Evolutionary conservation across 1,140 invertebrate genomes (phyloP), one percentile per base, ranked within the genome.

Genomic region (Zelostemma sp.): DNA sequence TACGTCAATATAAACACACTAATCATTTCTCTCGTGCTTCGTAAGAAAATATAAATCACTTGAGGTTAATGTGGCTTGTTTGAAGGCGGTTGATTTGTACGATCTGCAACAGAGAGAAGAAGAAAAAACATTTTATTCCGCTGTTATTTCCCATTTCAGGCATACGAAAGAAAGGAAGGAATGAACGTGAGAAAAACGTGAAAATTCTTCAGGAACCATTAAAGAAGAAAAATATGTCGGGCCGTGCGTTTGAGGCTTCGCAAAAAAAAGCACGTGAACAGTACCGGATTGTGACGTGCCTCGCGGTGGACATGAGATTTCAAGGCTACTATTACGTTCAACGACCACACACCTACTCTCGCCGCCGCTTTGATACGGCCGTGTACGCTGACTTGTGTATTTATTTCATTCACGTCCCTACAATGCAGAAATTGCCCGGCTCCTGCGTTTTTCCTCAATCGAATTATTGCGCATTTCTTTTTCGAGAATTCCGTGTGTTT

Each of bases 41-140:
- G 81, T 85, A 85, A 82, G 83, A 86, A 86, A 86, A 86, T 86
- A 86, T 80, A 86, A 85, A 85, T 86, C 84, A 85, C 83, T 86
- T 85, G 84, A 85, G 83, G 84, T 86, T 86, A 86, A 85, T 80
- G 82, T 85, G 82, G 84, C 83, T 86, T 85, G 78, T 83, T 86
- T 79, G 83, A 86, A 86, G 84, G 84, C 84, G 81, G 77, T 85
- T 85, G 80, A 86, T 86, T 86, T 86, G 84, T 86, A 86, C 84
- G 84, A 85, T 86, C 84, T 86, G 83, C 56, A 86, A 86, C 80
- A 82, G 14, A 72, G 50, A 68, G 54, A 76, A 49, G 35, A 61
- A 71, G 48, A 43, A 45, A 6, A 40, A 12, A 63, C 63, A 72
- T 66, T 21, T 66, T 59, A 47, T 12, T 31, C 38, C 18, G 47